Conservation (phyloP, 2,113 vertebrate genomes). For the Morone chrysops region DNA sequence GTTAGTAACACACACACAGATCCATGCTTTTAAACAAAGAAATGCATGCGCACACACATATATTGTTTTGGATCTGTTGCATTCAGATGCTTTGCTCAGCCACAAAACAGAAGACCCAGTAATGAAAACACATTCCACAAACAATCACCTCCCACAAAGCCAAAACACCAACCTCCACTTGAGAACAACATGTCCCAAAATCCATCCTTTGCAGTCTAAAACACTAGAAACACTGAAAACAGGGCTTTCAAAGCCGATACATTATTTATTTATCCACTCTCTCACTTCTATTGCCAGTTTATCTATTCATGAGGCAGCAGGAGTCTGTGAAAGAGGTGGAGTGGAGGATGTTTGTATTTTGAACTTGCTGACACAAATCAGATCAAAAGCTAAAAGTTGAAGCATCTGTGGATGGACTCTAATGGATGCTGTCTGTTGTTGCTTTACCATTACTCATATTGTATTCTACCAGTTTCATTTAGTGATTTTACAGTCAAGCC, state of each 20-base stretch:
- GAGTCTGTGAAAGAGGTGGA: conserved; percentile 31
- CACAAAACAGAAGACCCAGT: not conserved
- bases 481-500: not conserved
- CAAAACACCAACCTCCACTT: conserved; percentile 8
- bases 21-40: not conserved
- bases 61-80: not conserved
- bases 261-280: conserved; percentile 63
- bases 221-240: conserved; percentile 36
- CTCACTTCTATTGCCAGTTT: conserved; percentile 43
- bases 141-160: not conserved
- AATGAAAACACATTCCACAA: not conserved
- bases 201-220: conserved; percentile 13
- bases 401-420: not conserved
- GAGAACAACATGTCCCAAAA: conserved; percentile 18
- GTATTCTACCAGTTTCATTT: not conserved
- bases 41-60: not conserved
- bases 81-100: not conserved
- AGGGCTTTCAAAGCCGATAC: conserved; percentile 32
- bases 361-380: conserved; percentile 31
- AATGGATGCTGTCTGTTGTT: not conserved
- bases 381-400: not conserved
- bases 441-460: not conserved
- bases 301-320: conserved; percentile 71
- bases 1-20: conserved; percentile 79
- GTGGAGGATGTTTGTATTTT: conserved; percentile 37